Evolutionary conservation across 2,888 invertebrate species (phyloP).

Genomic region (Epinotia demarniana): DNA sequence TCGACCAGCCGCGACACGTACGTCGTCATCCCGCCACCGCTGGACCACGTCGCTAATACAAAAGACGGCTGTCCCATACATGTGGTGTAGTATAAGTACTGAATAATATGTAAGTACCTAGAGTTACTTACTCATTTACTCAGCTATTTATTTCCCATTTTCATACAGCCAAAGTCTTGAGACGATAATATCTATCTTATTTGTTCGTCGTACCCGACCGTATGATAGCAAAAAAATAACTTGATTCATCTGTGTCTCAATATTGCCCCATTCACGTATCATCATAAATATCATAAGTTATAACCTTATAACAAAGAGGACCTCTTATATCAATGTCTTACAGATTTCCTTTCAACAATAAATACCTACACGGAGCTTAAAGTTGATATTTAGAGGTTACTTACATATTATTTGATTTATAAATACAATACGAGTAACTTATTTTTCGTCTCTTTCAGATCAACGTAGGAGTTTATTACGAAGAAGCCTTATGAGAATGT

Average conservation of each 20-base stretch:
- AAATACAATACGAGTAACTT: slow-evolving; percentile 20
- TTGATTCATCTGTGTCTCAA: not conserved
- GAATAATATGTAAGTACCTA: slow-evolving; percentile 71
- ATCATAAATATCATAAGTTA: not conserved
- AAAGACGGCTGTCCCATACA: slow-evolving; percentile 81
- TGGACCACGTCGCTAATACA: slow-evolving; percentile 66
- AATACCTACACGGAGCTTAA: not conserved
- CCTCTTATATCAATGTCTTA: slow-evolving; percentile 5
- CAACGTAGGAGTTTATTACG: slow-evolving; percentile 84
- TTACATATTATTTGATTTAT: slow-evolving; percentile 36
- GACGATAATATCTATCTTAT: not conserved
- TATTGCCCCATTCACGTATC: slow-evolving; percentile 1
- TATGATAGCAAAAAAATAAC: too few relatives aligned
- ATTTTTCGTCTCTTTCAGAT: slow-evolving; percentile 71
- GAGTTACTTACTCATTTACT: not conserved
- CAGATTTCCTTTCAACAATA: slow-evolving; percentile 15
- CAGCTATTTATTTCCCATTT: not conserved
- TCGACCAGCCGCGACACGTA: slow-evolving; percentile 76
- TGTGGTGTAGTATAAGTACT: slow-evolving; percentile 79
- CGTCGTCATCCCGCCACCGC: slow-evolving; percentile 78
- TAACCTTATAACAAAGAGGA: not conserved
- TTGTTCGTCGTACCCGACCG: not conserved
- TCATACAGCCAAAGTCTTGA: not conserved
- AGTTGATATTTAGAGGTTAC: not conserved
- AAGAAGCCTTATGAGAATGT: slow-evolving; percentile 83